Evolutionary conservation across 1,140 invertebrate genomes (phyloP), one percentile per base, ranked within the genome.

Genomic region (Berghia stephanieae): DNA sequence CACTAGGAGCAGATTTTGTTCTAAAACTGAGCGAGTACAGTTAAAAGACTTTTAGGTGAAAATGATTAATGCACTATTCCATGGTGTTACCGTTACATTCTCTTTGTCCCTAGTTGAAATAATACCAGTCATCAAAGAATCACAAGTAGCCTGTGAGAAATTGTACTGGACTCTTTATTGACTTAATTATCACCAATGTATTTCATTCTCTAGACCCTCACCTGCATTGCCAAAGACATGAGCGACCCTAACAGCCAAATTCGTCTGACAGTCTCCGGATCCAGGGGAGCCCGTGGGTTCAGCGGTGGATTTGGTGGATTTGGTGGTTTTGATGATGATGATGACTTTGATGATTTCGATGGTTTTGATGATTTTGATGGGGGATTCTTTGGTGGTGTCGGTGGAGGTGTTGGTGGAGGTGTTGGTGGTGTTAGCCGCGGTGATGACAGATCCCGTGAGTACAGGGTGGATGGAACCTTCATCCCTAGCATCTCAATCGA

Each of bases 221-320:
- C 57, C 27, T 63, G 57, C 57, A 63, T 63, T 31, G 57, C 57
- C 57, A 63, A 63, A 63, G 57, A 63, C 57, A 10, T 24, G 13
- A 10, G 8, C 18, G 57, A 63, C 34, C 57, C 34, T 10, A 63
- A 10, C 10, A 63, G 57, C 57, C 57, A 63, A 31, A 31, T 63
- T 31, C 57, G 57, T 10, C 57, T 63, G 10, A 63, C 57, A 10
- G 18, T 63, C 10, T 24, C 57, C 57, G 57, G 57, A 10, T 16
- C 34, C 27, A 31, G 57, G 10, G 57, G 57, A 10, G n/a, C n/a
- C 10, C 18, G 57, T 31, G 57, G 57, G 8, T 16, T 63, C 8
- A 31, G 57, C 27, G 57, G 57, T 31, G 57, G 57, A 10, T 63
- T 63, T 31, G 57, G 57, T 8, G 27, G 57, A 31, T 16, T 63